Evolutionary conservation across 2,888 invertebrate species (phyloP).

Genomic region (Macrophya alboannulata): DNA sequence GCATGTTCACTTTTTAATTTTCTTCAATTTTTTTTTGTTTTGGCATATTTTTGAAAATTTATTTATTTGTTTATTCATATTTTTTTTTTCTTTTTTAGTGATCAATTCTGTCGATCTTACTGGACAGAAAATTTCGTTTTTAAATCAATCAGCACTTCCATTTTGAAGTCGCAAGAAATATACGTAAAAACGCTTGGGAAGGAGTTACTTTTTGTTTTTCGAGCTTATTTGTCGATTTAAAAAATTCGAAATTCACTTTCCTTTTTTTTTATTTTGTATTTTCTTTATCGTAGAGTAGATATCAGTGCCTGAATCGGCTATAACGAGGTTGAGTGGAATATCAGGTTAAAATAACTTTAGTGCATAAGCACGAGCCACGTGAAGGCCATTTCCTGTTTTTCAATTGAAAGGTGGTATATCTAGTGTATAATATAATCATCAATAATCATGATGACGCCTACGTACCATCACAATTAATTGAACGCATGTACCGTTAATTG

Average conservation of each 20-base stretch:
- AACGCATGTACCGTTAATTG: neutral
- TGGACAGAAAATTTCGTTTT: neutral
- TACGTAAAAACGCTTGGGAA: neutral
- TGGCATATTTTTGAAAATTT: no score
- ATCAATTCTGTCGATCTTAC: neutral
- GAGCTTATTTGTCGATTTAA: neutral
- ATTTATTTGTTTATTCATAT: neutral
- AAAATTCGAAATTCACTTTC: neutral
- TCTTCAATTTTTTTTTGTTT: neutral
- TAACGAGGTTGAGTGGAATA: neutral
- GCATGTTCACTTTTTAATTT: neutral
- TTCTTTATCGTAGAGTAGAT: neutral
- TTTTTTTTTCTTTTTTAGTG: no score
- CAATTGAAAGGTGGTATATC: constrained; percentile 2
- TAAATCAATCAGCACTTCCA: neutral
- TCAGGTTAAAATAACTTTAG: neutral
- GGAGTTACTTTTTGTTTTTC: neutral
- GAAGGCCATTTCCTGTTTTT: constrained; percentile 38
- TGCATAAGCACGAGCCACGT: neutral
- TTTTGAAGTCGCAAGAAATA: neutral
- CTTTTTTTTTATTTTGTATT: neutral
- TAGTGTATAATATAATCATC: constrained; percentile 17
- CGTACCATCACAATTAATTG: neutral
- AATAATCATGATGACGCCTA: constrained; percentile 7
- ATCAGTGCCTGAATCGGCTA: neutral